Conservation (phyloP, 2,888 invertebrate genomes). For the Glaucopsyche alexis region DNA sequence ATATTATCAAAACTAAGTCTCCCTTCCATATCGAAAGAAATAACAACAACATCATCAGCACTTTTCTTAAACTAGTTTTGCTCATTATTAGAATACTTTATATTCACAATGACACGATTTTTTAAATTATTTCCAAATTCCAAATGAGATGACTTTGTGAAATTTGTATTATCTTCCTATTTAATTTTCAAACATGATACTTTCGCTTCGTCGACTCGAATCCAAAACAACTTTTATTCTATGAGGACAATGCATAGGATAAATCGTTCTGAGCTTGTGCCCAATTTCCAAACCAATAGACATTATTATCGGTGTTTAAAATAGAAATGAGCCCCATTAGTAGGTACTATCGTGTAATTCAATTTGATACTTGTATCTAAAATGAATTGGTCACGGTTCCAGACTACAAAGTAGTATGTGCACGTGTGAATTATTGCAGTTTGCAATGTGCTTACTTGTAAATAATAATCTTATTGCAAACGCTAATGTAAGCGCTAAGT, state of each 20-base stretch:
- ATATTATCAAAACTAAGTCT: too few relatives aligned
- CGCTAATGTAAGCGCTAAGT: neutral
- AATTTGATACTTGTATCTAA: slow-evolving; percentile 11
- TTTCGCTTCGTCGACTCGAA: neutral
- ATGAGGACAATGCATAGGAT: neutral
- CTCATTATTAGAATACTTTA: neutral
- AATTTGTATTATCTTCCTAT: neutral
- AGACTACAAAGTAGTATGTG: neutral
- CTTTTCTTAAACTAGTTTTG: neutral
- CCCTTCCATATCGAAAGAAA: neutral
- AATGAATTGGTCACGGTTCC: slow-evolving; percentile 13
- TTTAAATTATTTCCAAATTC: neutral
- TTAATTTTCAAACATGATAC: neutral
- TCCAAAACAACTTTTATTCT: neutral
- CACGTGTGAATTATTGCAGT: neutral
- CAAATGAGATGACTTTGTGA: neutral
- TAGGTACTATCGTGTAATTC: neutral
- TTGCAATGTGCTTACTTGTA: neutral
- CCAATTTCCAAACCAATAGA: neutral
- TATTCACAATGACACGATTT: neutral
- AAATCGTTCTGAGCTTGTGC: neutral
- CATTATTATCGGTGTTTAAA: neutral
- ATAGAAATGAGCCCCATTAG: neutral
- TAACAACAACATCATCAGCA: neutral
- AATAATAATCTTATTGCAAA: neutral